Conservation (phyloP, 2,113 vertebrate species). For the Monopterus albus region DNA sequence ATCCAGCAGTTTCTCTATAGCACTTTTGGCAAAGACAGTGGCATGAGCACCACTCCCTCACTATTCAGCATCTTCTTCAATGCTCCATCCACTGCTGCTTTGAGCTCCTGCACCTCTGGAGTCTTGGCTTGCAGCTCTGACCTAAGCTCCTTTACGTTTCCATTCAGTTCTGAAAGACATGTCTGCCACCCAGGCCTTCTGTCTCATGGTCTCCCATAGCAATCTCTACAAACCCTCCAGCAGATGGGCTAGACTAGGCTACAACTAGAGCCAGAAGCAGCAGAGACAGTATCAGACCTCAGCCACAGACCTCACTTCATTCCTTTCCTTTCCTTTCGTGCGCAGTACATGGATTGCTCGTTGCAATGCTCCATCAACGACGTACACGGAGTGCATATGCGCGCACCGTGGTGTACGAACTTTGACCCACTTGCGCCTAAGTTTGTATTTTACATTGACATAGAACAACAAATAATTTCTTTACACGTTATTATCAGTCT, state of each 20-base stretch:
- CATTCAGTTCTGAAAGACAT: conserved; percentile 84
- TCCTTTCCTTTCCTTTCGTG: no score
- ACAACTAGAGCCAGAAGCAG: conserved; percentile 72
- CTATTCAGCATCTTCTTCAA: conserved; percentile 85
- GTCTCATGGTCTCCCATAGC: conserved; percentile 82
- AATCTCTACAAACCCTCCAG: conserved; percentile 89
- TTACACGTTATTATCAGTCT: no score
- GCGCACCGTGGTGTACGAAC: no score
- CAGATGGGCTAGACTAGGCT: conserved; percentile 72
- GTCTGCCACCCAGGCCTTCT: conserved; percentile 81
- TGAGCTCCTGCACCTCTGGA: conserved; percentile 87
- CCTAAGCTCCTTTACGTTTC: conserved; percentile 86
- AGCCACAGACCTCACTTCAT: no score
- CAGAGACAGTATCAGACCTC: no score
- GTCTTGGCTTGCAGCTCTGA: conserved; percentile 85
- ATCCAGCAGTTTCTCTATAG: conserved; percentile 80
- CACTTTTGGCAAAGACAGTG: conserved; percentile 59
- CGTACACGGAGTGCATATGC: no score
- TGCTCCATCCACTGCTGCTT: conserved; percentile 86
- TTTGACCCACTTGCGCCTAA: no score
- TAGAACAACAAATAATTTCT: no score
- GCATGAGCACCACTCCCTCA: conserved; percentile 71
- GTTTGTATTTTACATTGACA: no score
- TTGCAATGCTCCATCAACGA: no score
- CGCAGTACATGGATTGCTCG: no score